Evolutionary conservation across 2,113 vertebrate genomes (phyloP), one percentile per base, ranked within the genome.

Genomic region (Cyprinodon variegatus): DNA sequence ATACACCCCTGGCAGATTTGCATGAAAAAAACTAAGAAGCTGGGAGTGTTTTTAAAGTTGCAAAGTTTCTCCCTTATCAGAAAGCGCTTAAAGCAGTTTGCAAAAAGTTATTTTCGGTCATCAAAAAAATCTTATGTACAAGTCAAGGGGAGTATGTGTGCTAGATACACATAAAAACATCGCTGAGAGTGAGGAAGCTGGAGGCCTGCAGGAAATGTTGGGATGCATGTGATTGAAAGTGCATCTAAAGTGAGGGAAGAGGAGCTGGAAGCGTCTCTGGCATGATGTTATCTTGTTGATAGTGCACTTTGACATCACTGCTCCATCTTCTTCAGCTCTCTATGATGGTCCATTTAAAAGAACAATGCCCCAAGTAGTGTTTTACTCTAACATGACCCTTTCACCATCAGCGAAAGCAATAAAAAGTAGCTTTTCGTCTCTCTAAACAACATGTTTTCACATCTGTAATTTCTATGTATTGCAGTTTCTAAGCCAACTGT

Each of bases 21-120:
- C 77, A 63, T 80, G 82, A 88, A 89, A 88, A 88, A 92, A 87
- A 61, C 79, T 85, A 70, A 82, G 74, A 65, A 83, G 76, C 86
- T 71, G 79, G 78, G 67, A 76, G 74, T 70, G 78, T 69, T 82
- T 29, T 90, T 67, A 72, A 57, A 65, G 75, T 46, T 77, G 77
- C 37, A 41, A 50, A 38, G 61, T 81, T 80, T 81, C 62, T 70
- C 38, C n/a, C 64, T 72, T 38, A 37, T 43, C 77, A 74, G 65
- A 77, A 79, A 81, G 76, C 72, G 37, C 79, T 48, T 61, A 65
- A 50, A 75, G 81, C 66, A 79, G 80, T 86, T 67, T 68, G 64
- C 40, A 43, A 76, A 57, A 78, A 68, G 37, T 83, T 82, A 81
- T 46, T 74, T 68, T 22, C 59, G 48, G 37, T 76, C 70, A 29